These are phyloP conservation scores for Aspidiotus destructor DNA, from an alignment of 2,888 invertebrate species.

Conservation along the genomic window DNA sequence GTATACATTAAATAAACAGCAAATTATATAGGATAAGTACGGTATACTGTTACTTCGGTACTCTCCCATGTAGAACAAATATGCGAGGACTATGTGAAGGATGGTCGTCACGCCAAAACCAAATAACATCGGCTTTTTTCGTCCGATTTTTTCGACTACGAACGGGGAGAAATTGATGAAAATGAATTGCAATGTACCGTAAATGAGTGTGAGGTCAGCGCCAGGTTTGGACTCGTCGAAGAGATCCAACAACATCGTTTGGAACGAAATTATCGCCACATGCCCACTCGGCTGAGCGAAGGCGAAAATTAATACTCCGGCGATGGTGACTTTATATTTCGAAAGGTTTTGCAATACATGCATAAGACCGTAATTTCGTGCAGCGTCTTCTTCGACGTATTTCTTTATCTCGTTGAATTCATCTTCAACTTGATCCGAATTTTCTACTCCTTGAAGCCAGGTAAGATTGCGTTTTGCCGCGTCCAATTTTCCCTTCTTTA, in stretches of 20 bases:
- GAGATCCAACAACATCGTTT: conserved; percentile 35
- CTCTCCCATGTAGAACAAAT: conserved; percentile 4
- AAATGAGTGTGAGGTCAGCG: conserved; percentile 36
- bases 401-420: not conserved
- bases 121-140: conserved; percentile 33
- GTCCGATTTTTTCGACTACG: conserved; percentile 36
- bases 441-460: conserved; percentile 13
- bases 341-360: not conserved
- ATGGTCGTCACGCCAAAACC: not conserved
- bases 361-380: not conserved
- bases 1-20: conserved; percentile 3
- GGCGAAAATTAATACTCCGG: not conserved
- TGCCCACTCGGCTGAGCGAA: conserved; percentile 5
- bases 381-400: not conserved
- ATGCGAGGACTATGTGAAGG: not conserved
- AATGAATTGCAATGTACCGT: conserved; percentile 36
- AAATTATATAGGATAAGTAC: conserved; percentile 14
- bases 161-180: conserved; percentile 36
- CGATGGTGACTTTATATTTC: not conserved
- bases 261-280: conserved; percentile 35
- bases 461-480: conserved; percentile 8
- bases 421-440: not conserved
- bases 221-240: conserved; percentile 35
- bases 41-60: not conserved
- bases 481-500: conserved; percentile 2